Evolutionary conservation across 2,113 vertebrate genomes (phyloP), one percentile per base, ranked within the genome.

Genomic region (Aix galericulata): DNA sequence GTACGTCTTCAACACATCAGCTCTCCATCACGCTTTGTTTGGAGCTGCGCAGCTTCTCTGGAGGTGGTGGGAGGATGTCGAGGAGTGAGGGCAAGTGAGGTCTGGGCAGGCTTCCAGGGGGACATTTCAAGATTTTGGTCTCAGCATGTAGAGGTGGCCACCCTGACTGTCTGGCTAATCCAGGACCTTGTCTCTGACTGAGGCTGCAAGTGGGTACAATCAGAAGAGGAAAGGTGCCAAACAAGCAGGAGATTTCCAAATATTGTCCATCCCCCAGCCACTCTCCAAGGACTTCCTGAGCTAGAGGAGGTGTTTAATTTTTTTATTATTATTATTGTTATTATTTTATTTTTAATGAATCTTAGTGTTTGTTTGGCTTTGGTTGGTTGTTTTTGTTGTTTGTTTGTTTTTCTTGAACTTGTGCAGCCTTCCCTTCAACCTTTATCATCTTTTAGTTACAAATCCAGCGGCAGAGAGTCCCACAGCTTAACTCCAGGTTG

Each of bases 141-240:
- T 58, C 13, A 7, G 6, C 38, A n/a, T 11, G 10, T 8, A 36
- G 40, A 40, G 40, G 13, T 74, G 36, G 13, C 13, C 29, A 60
- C 25, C 9, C 48, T 42, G 40, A 67, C 8, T 15, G 13, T 58
- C 38, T 0, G 0, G 58, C 56, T 81, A 9, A 58, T 66, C 14
- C 31, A 59, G 23, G n/a, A 74, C 25, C n/a, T 56, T 40, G 7
- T 67, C 25, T 59, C 60, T 74, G 71, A 31, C 21, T n/a, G 73
- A 81, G 16, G 16, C 18, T 77, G 36, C 40, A 32, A 15, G 27
- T 8, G 5, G n/a, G 11, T 44, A 44, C 4, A 16, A 83, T 58
- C 17, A 80, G 23, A 77, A 62, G n/a, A 53, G 55, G 23, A 69
- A 69, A 69, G 26, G 9, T 83, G 10, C 13, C 13, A 13, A 9